These are phyloP conservation scores for Gymnocephalus cernua DNA, from an alignment of 2,113 vertebrate genomes.

Conservation along the genomic window DNA sequence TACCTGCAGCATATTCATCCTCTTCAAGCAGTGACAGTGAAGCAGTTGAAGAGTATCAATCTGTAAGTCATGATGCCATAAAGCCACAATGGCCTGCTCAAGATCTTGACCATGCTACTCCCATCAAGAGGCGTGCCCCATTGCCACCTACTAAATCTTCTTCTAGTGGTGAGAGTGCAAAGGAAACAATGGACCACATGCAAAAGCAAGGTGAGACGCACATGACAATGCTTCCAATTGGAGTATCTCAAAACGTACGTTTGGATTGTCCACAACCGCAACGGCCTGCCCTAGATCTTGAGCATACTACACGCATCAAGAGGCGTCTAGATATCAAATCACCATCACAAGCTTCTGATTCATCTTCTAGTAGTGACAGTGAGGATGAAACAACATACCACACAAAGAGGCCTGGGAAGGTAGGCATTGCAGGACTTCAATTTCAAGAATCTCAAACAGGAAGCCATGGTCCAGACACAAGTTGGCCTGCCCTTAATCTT, in stretches of 20 bases:
- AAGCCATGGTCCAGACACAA: too few species aligned
- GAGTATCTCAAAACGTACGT: not conserved
- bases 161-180: slow-evolving; percentile 26
- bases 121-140: slow-evolving; percentile 1
- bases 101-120: not conserved
- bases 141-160: not conserved
- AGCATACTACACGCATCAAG: not conserved
- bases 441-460: too few species aligned
- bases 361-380: slow-evolving; percentile 44
- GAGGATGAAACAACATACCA: not conserved
- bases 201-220: not conserved
- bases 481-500: slow-evolving; percentile 15
- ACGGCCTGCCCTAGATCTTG: slow-evolving; percentile 16
- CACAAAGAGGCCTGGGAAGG: not conserved
- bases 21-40: slow-evolving; percentile 63
- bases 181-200: not conserved
- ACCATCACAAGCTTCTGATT: not conserved
- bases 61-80: not conserved
- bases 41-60: slow-evolving; percentile 1
- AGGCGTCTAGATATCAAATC: too few species aligned
- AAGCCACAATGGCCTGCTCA: not conserved
- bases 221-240: not conserved
- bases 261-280: too few species aligned
- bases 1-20: slow-evolving; percentile 3
- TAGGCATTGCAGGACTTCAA: too few species aligned